phyloP scores from a whole-genome alignment of 2,888 invertebrate genomes.

The Sarcophaga carnaria region DNA sequence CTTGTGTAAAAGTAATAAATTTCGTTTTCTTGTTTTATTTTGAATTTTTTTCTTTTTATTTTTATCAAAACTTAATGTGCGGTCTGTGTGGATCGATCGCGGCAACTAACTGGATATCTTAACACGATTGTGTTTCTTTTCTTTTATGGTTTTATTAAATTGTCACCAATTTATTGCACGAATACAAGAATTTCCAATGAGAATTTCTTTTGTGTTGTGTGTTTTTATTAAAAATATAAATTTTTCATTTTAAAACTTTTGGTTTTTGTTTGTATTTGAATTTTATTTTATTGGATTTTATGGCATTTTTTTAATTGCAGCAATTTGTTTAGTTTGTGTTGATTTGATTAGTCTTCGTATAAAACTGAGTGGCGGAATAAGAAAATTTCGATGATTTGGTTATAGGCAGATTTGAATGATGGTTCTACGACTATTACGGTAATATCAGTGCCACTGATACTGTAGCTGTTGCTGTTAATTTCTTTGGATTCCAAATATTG shows the following conservation, averaged over 20 bases:
- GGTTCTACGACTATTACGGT: constrained; percentile 41
- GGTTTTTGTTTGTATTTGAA: constrained; percentile 14
- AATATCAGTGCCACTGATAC: constrained; percentile 18
- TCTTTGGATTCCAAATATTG: background rate
- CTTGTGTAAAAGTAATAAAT: constrained; percentile 59
- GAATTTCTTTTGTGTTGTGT: constrained; percentile 23
- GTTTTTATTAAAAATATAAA: background rate
- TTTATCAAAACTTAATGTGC: constrained; percentile 28
- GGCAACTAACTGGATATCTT: background rate
- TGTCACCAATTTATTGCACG: constrained; percentile 9
- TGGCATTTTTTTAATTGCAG: constrained; percentile 62
- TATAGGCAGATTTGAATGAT: constrained; percentile 36
- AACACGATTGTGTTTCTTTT: constrained; percentile 4
- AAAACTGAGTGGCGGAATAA: constrained; percentile 66
- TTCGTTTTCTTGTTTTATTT: constrained; percentile 8
- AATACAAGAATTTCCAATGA: constrained; percentile 23
- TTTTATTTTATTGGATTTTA: constrained; percentile 12
- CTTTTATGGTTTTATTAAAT: constrained; percentile 30
- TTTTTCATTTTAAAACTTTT: constrained; percentile 9
- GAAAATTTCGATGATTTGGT: constrained; percentile 55
- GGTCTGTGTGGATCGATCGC: constrained; percentile 19
- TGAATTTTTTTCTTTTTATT: background rate
- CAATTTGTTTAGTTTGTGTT: constrained; percentile 62
- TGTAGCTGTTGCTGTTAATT: constrained; percentile 45
- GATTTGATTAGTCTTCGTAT: constrained; percentile 67